Base-by-base conservation (phyloP, 2,888 invertebrate genomes). In the Hetaerina titia region DNA sequence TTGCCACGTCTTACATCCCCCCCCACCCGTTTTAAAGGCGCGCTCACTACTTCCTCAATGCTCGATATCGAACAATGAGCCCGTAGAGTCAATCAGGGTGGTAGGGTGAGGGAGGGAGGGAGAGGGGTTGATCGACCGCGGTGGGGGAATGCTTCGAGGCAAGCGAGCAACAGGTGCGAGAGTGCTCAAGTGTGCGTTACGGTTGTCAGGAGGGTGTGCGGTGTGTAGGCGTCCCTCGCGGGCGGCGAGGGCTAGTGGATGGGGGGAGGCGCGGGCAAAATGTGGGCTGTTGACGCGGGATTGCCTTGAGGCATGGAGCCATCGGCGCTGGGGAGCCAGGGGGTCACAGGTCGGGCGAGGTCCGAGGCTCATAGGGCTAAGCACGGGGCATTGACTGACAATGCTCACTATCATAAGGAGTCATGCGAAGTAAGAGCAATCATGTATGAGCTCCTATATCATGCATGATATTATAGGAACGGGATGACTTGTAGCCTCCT, bases 21-120 rank as follows among this genome's bases (percentile, higher is more conserved):
- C 45, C 45, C 4, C 45, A 45, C 45, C 45, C 25, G 31, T 81
- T 81, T 81, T 81, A 81, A 81, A 81, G 81, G 81, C 31, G 31
- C 81, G 81, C 81, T 81, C 31, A 13, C 31, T 11, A 81, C 81
- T 81, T 81, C 81, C 81, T 81, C 81, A 81, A 81, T 81, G 81
- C 81, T n/a, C 81, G 31, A 81, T 81, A 31, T 81, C 81, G 81
- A 81, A 81, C 81, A 81, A 81, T 81, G 81, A 81, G 81, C 81
- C 31, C 81, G 11, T 31, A 25, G 13, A 19, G 81, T 22, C 69
- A 13, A 9, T 22, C 81, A 45, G 81, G 22, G 19, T 11, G 13
- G 60, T 11, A 60, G 60, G 60, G 1, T 7, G 19, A 17, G 17
- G 22, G 19, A 22, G 17, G 22, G 22, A 69, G 5, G 45, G 22